These are phyloP conservation scores for Pararge aegeria DNA, from an alignment of 1,140 invertebrate genomes.

Conservation along the genomic window DNA sequence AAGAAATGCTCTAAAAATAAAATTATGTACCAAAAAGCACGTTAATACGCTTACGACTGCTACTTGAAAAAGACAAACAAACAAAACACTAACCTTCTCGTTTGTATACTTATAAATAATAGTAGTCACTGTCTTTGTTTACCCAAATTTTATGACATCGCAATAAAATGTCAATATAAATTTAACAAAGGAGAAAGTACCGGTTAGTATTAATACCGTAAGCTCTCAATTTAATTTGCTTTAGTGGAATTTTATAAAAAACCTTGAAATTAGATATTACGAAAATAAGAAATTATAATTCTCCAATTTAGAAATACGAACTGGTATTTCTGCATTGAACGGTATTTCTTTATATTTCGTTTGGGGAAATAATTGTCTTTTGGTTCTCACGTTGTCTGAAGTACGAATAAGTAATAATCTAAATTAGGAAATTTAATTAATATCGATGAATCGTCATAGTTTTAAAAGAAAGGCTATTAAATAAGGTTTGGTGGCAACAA, in stretches of 20 bases:
- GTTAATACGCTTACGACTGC: too few species aligned
- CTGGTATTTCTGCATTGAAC: neutral
- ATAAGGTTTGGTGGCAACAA: too few species aligned
- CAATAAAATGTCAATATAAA: neutral
- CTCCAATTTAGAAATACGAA: neutral
- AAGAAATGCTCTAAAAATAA: too few species aligned
- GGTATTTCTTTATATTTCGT: neutral
- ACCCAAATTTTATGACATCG: neutral
- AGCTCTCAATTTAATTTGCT: slow-evolving; percentile 1
- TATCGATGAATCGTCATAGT: too few species aligned
- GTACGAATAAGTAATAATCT: too few species aligned
- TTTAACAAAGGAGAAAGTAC: neutral
- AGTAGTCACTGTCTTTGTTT: neutral
- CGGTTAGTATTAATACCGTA: neutral
- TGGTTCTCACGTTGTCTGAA: too few species aligned
- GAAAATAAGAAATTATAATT: neutral
- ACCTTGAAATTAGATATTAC: slow-evolving; percentile 1
- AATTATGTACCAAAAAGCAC: too few species aligned
- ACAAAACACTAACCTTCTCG: too few species aligned
- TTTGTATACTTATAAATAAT: too few species aligned
- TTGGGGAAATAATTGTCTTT: neutral
- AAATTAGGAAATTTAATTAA: too few species aligned
- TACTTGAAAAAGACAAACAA: too few species aligned
- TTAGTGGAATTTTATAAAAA: neutral
- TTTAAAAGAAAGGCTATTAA: too few species aligned